Percentiles rank a stretch among this genome's conserved stretches.
Conservation (phyloP, 2,797 vertebrate species). For the Sebastes steindachneri region DNA sequence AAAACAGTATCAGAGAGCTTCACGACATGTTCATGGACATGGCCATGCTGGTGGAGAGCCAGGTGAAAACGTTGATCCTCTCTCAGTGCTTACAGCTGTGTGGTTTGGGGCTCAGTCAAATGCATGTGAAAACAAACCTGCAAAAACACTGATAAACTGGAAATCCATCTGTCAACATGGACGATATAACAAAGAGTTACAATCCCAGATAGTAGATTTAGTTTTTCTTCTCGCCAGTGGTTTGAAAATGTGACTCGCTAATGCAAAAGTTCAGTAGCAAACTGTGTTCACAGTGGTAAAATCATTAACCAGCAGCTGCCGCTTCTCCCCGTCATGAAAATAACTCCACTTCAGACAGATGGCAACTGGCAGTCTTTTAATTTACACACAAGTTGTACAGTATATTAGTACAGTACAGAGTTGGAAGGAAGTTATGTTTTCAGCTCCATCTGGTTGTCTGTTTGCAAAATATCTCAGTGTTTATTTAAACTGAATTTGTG, state of each 20-base stretch:
- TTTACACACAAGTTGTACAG: constrained; percentile 24
- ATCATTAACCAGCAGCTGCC: constrained; percentile 23
- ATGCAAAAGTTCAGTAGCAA: neutral
- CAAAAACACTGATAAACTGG: neutral
- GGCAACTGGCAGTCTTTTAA: constrained; percentile 1
- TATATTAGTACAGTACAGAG: constrained; percentile 19
- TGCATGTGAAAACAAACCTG: constrained; percentile 7
- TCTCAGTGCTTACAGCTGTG: constrained; percentile 20
- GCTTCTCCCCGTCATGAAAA: neutral
- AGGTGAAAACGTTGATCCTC: constrained; percentile 82
- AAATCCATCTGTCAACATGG: neutral
- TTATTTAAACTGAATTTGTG: constrained; percentile 22
- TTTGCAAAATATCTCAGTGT: constrained; percentile 49
- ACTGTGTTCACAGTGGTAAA: neutral
- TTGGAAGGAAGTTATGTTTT: constrained; percentile 52
- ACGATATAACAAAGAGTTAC: neutral
- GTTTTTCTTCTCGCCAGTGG: neutral
- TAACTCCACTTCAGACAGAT: neutral
- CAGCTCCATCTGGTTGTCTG: constrained; percentile 51
- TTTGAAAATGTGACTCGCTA: neutral
- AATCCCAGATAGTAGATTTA: neutral
- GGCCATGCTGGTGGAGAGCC: constrained; percentile 97
- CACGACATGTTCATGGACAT: constrained; percentile 98
- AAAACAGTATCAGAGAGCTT: constrained; percentile 95
- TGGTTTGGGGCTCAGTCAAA: constrained; percentile 5